Evolutionary conservation across 1,140 invertebrate species (phyloP).

Genomic region (Drosophila kikkawai): DNA sequence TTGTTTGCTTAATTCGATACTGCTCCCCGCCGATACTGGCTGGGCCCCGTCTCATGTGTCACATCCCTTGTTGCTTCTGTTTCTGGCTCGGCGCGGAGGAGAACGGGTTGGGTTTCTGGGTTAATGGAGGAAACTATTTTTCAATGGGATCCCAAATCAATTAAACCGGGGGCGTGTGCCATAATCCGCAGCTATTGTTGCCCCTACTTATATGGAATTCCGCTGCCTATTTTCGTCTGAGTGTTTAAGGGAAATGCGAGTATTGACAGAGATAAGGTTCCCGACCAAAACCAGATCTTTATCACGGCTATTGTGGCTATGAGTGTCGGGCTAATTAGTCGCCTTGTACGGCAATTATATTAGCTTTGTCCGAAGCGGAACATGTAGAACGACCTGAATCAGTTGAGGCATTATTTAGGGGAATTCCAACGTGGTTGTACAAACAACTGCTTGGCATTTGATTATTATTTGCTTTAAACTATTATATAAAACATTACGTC

Average conservation of each 20-base stretch:
- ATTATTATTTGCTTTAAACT: background rate
- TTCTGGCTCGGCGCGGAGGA: background rate
- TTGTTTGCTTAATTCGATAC: slow-evolving; percentile 73
- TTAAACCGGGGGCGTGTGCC: slow-evolving; percentile 25
- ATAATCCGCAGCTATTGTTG: slow-evolving; percentile 26
- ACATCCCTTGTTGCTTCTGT: slow-evolving; percentile 24
- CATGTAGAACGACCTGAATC: slow-evolving; percentile 1
- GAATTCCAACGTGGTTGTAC: background rate
- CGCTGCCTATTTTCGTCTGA: slow-evolving; percentile 13
- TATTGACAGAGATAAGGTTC: slow-evolving; percentile 13
- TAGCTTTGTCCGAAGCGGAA: slow-evolving; percentile 1
- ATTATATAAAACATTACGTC: background rate
- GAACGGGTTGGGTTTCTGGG: slow-evolving; percentile 5
- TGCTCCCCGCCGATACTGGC: slow-evolving; percentile 14
- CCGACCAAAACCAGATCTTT: slow-evolving; percentile 36
- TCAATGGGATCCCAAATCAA: slow-evolving; percentile 18
- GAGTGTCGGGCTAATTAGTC: slow-evolving; percentile 38
- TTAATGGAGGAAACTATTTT: slow-evolving; percentile 52
- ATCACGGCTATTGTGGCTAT: slow-evolving; percentile 27
- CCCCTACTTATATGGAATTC: slow-evolving; percentile 16
- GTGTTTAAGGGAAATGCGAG: slow-evolving; percentile 19
- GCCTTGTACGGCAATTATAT: slow-evolving; percentile 43
- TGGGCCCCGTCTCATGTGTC: slow-evolving; percentile 38
- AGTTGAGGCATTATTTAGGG: background rate
- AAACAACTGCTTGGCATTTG: slow-evolving; percentile 2